Evolutionary conservation across 2,888 invertebrate species (phyloP).

Genomic region (Drosophila algonquin): DNA sequence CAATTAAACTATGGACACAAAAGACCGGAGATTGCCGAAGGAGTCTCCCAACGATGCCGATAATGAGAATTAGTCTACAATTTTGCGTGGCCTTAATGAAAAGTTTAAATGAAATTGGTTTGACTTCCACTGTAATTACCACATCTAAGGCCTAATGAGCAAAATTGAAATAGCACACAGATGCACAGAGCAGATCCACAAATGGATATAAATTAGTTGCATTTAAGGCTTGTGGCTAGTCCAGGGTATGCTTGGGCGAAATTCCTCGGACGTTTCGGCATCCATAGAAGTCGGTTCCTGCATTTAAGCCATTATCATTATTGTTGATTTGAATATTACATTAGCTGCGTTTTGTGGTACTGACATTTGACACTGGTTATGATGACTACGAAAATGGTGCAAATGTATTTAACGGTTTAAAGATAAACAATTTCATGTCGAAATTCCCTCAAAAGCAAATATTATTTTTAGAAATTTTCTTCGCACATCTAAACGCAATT

Average conservation of each 20-base stretch:
- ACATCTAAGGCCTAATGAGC: constrained; percentile 36
- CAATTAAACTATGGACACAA: constrained; percentile 6
- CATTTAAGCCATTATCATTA: too few relatives aligned
- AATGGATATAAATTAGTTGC: constrained; percentile 24
- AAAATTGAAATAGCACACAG: constrained; percentile 36
- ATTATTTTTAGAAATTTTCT: constrained; percentile 26
- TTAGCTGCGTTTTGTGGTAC: too few relatives aligned
- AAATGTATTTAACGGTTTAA: neutral
- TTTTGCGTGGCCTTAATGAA: constrained; percentile 5
- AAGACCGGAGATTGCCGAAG: neutral
- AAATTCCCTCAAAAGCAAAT: constrained; percentile 5
- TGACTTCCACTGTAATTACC: too few relatives aligned
- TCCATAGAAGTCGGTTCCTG: too few relatives aligned
- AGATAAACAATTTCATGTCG: constrained; percentile 7
- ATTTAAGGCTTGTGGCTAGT: constrained; percentile 17
- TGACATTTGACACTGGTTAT: constrained; percentile 4
- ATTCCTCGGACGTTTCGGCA: constrained; percentile 26
- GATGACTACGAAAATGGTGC: too few relatives aligned
- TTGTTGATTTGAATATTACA: too few relatives aligned
- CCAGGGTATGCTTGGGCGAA: constrained; percentile 12
- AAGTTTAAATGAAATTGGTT: too few relatives aligned
- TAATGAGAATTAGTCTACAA: constrained; percentile 11
- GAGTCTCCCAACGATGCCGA: neutral
- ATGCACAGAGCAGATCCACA: constrained; percentile 7
- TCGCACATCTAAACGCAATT: constrained; percentile 38